Evolutionary conservation across 2,888 invertebrate species (phyloP), one percentile per base, ranked within the genome.

Genomic region (Cheilosia urbana): DNA sequence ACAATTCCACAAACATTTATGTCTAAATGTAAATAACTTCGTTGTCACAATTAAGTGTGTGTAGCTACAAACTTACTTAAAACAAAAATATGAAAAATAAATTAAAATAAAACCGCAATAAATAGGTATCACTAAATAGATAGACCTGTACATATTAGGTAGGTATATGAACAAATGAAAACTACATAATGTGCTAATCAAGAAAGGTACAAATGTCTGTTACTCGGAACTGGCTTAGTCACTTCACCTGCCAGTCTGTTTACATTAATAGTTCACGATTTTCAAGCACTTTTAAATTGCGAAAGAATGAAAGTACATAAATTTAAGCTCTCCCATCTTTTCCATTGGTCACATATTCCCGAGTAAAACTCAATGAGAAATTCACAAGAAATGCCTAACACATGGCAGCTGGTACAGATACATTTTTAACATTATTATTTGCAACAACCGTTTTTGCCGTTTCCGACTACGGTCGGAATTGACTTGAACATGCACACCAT

Each of bases 1-100:
- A 85, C 55, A 45, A 76, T 68, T 77, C 69, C 71, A 76, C 76
- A 75, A 84, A 75, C 47, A 76, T 76, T 80, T 76, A 66, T 73
- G 76, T 47, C 19, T 30, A 15, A 13, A 7, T 58, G 4, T 47
- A 45, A 55, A 47, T 37, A 47, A 49, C 58, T 73, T n/a, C 58
- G 57, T 45, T 60, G 72, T 72, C 65, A 66, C 53, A 65, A 37
- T n/a, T 49, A 37, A 9, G 30, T 34, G 34, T 11, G 11, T 4
- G 17, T n/a, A 7, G 2, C 7, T 1, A 27, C 6, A 27, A n/a
- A 45, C 9, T 11, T 37, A 85, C 72, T 80, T 66, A 24, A 71
- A 66, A 51, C 27, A 72, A 65, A 60, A n/a, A 37, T 40, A 73
- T 47, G 37, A n/a, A 40, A 55, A 78, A 75, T 21, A 66, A 45